Evolutionary conservation across 2,113 vertebrate genomes (phyloP).

Genomic region (Callionymus lyra): DNA sequence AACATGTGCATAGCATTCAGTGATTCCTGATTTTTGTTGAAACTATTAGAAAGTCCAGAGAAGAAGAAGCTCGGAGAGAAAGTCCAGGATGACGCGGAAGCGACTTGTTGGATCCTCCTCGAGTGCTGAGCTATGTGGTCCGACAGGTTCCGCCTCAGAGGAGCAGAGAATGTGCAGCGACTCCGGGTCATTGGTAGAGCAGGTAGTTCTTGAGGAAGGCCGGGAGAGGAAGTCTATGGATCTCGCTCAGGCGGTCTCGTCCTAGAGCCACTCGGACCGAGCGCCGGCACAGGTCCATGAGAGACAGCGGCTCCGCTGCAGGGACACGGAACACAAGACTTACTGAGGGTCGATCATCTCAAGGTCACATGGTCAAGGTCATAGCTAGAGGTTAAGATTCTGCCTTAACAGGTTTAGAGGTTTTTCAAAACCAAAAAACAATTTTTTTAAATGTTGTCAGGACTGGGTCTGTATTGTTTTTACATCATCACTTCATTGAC

Average conservation of each 20-base stretch:
- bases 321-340: constrained; percentile 8
- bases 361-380: too few species aligned
- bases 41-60: constrained; percentile 47
- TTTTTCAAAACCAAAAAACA: too few species aligned
- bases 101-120: constrained; percentile 27
- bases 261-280: constrained; percentile 88
- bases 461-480: too few species aligned
- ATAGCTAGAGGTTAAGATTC: too few species aligned
- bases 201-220: constrained; percentile 96
- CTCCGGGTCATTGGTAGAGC: constrained; percentile 85
- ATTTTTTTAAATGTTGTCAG: too few species aligned
- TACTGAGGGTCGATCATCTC: too few species aligned
- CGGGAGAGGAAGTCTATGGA: constrained; percentile 84
- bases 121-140: constrained; percentile 38
- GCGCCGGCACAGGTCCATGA: constrained; percentile 94
- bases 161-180: constrained; percentile 14
- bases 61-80: constrained; percentile 41
- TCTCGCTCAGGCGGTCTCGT: constrained; percentile 83
- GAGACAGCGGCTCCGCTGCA: constrained; percentile 88
- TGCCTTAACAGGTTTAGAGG: too few species aligned
- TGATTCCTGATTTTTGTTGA: constrained; percentile 55
- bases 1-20: constrained; percentile 58
- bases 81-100: constrained; percentile 32
- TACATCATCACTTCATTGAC: too few species aligned
- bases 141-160: constrained; percentile 34